Conservation (phyloP, 1,140 invertebrate species). For the Carposina sasakii region DNA sequence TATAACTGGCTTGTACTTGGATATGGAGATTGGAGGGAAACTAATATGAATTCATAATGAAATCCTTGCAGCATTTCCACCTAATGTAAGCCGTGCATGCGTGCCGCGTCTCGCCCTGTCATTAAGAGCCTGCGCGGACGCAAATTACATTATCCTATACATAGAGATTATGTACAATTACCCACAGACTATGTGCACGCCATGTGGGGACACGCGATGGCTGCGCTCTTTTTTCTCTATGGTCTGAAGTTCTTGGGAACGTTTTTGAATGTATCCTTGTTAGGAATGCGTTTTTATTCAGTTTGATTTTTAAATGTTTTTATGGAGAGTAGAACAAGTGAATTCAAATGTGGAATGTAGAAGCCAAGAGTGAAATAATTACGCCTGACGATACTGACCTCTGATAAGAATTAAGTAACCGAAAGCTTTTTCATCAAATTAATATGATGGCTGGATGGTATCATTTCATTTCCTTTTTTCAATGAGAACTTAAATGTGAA, state of each 20-base stretch:
- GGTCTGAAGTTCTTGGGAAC: not conserved
- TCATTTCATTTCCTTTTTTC: no score
- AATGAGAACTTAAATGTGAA: no score
- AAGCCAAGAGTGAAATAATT: no score
- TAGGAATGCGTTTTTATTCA: not conserved
- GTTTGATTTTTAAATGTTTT: no score
- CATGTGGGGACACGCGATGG: not conserved
- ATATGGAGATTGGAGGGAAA: no score
- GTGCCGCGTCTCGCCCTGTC: conserved; percentile 10
- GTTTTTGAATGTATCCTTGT: not conserved
- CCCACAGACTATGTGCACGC: not conserved
- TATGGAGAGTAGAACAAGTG: no score
- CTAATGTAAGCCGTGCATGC: not conserved
- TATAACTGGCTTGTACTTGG: no score
- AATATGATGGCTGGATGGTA: no score
- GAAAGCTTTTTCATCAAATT: no score
- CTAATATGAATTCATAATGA: not conserved
- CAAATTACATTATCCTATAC: not conserved
- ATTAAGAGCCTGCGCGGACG: not conserved
- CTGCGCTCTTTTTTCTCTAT: not conserved
- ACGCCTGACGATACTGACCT: no score
- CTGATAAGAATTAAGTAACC: no score
- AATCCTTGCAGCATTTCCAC: not conserved
- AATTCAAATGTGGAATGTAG: no score
- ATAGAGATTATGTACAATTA: not conserved